phyloP scores from a whole-genome alignment of 2,888 invertebrate genomes.

The Meta bourneti region DNA sequence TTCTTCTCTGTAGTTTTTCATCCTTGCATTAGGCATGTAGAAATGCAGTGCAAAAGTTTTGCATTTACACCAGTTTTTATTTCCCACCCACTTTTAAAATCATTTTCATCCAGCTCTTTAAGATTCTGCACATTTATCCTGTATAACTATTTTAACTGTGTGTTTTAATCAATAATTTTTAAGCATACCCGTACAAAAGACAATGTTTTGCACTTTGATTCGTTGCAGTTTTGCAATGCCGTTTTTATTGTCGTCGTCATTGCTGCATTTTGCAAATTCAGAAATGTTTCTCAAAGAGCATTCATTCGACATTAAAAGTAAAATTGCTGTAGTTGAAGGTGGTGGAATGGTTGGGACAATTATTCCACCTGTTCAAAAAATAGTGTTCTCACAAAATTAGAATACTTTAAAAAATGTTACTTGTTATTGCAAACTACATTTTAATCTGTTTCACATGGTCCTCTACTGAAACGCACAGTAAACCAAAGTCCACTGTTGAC shows the following conservation, averaged over 20 bases:
- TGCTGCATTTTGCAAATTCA: neutral
- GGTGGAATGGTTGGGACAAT: neutral
- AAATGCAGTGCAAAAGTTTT: neutral
- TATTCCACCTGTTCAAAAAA: slow-evolving; percentile 17
- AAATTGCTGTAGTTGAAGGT: neutral
- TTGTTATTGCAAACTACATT: slow-evolving; percentile 38
- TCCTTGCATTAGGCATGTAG: neutral
- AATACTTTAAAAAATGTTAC: slow-evolving; percentile 35
- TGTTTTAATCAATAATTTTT: neutral
- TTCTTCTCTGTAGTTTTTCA: slow-evolving; percentile 24
- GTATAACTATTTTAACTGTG: slow-evolving; percentile 6
- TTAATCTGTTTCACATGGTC: slow-evolving; percentile 39
- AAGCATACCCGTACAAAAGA: neutral
- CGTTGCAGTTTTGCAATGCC: neutral
- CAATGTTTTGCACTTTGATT: neutral
- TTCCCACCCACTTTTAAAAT: slow-evolving; percentile 8
- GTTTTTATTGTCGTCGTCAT: neutral
- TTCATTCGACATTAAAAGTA: neutral
- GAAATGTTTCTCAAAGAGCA: neutral
- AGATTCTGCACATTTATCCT: slow-evolving; percentile 12
- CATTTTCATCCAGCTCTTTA: slow-evolving; percentile 13
- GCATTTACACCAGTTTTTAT: neutral
- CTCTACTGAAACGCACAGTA: slow-evolving; percentile 58
- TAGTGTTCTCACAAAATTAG: slow-evolving; percentile 16
- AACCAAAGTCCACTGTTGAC: slow-evolving; percentile 67